phyloP scores from a whole-genome alignment of 2,113 vertebrate genomes.

The Riparia riparia region DNA sequence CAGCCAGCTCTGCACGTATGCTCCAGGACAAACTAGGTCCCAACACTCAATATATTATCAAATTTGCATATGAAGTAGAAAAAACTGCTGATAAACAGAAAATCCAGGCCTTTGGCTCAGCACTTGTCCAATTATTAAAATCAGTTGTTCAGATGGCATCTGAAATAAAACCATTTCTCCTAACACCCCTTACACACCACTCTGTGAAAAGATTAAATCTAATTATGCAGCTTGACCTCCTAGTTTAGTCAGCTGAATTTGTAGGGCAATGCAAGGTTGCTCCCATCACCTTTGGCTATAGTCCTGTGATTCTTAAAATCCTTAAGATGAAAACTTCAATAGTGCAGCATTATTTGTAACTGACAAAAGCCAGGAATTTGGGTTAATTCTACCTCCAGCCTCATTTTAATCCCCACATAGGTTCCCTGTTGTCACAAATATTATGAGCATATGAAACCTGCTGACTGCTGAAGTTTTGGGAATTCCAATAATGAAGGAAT shows the following conservation, averaged over 20 bases:
- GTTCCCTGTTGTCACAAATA: background rate
- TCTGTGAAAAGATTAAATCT: background rate
- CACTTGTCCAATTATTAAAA: background rate
- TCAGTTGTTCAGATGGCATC: background rate
- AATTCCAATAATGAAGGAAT: background rate
- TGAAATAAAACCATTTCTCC: slow-evolving; percentile 4
- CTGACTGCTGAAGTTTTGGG: background rate
- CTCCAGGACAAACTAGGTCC: background rate
- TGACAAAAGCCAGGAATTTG: background rate
- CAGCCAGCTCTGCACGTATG: background rate
- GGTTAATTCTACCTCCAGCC: background rate
- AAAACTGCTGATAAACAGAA: slow-evolving; percentile 17
- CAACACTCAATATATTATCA: background rate
- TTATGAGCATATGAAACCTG: background rate
- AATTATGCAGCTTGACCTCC: background rate
- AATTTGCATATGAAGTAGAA: background rate
- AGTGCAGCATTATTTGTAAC: background rate
- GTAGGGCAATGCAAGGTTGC: background rate
- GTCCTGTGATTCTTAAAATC: background rate
- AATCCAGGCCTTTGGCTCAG: background rate
- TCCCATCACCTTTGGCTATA: background rate
- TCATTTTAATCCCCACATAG: background rate
- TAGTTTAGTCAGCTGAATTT: background rate
- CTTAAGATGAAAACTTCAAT: background rate
- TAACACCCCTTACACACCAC: background rate